phyloP scores from a whole-genome alignment of 1,140 invertebrate species.

The Pseudoatta argentina region DNA sequence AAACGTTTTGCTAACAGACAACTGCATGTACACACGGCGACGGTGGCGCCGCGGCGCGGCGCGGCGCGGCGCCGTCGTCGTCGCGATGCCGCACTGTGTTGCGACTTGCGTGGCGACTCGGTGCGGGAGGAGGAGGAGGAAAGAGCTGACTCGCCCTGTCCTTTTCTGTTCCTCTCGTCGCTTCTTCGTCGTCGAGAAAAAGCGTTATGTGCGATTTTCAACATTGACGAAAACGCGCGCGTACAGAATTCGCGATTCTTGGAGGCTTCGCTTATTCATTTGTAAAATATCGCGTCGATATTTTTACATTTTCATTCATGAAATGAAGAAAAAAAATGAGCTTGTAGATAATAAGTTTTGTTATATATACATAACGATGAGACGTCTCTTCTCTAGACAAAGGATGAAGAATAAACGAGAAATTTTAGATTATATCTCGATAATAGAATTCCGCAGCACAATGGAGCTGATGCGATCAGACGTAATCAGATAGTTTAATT shows the following conservation, averaged over 20 bases:
- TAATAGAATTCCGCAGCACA: no score
- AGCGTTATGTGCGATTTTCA: not conserved
- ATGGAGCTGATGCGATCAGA: not conserved
- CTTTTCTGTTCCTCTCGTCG: not conserved
- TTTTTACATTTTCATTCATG: constrained; percentile 18
- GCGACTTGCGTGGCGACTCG: no score
- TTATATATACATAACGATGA: not conserved
- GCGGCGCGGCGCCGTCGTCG: constrained; percentile 45
- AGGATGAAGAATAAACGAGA: not conserved
- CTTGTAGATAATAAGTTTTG: not conserved
- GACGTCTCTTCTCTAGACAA: no score
- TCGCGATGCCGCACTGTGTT: constrained; percentile 33
- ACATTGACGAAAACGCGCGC: not conserved
- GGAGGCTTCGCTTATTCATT: not conserved
- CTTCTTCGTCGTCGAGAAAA: not conserved
- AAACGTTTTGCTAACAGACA: constrained; percentile 73
- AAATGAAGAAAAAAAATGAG: not conserved
- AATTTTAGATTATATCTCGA: not conserved
- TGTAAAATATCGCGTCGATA: not conserved
- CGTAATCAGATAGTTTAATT: constrained; percentile 4
- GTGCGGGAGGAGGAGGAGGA: no score
- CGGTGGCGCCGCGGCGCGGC: constrained; percentile 64
- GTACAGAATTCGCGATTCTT: no score
- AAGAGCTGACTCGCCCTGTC: not conserved
- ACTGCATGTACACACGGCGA: constrained; percentile 76